A percentile compares a stretch with the other conserved stretches of the same genome.
phyloP scores from a whole-genome alignment of 2,888 invertebrate genomes.

The Hemistola chrysoprasaria region DNA sequence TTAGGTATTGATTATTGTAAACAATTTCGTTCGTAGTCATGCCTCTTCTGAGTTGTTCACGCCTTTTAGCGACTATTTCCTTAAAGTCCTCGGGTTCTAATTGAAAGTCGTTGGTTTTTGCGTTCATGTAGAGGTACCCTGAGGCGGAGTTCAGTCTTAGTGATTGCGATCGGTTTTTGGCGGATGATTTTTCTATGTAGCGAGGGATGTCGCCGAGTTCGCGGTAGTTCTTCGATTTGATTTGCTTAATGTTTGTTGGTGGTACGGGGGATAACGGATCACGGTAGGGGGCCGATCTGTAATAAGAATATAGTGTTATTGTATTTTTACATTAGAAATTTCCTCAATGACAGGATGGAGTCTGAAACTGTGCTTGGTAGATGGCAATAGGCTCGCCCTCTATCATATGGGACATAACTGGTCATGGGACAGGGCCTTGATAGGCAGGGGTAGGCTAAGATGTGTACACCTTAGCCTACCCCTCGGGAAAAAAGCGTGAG shows the following conservation, averaged over 20 bases:
- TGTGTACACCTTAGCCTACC: no score
- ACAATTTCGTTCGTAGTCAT: slow-evolving; percentile 65
- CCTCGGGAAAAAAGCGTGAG: no score
- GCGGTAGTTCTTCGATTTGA: slow-evolving; percentile 59
- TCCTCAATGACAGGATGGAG: no score
- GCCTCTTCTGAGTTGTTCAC: slow-evolving; percentile 67
- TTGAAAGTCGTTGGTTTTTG: slow-evolving; percentile 71
- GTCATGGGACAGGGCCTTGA: no score
- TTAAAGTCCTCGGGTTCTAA: slow-evolving; percentile 73
- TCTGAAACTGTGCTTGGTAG: no score
- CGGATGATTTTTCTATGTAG: slow-evolving; percentile 67
- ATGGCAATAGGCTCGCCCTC: no score
- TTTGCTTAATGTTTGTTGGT: slow-evolving; percentile 65
- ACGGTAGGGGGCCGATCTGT: slow-evolving; percentile 67
- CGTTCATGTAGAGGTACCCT: slow-evolving; percentile 77
- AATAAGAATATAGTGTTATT: no score
- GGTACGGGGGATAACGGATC: slow-evolving; percentile 73
- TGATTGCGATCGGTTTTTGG: slow-evolving; percentile 65
- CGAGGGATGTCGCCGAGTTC: slow-evolving; percentile 63
- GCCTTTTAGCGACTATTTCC: slow-evolving; percentile 68
- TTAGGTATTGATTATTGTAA: slow-evolving; percentile 58
- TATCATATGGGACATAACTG: no score
- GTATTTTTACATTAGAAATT: no score
- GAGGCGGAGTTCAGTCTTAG: slow-evolving; percentile 74
- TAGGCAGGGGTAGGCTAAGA: no score